Evolutionary conservation across 2,888 invertebrate genomes (phyloP).

Genomic region (Alloscopus bannaensis): DNA sequence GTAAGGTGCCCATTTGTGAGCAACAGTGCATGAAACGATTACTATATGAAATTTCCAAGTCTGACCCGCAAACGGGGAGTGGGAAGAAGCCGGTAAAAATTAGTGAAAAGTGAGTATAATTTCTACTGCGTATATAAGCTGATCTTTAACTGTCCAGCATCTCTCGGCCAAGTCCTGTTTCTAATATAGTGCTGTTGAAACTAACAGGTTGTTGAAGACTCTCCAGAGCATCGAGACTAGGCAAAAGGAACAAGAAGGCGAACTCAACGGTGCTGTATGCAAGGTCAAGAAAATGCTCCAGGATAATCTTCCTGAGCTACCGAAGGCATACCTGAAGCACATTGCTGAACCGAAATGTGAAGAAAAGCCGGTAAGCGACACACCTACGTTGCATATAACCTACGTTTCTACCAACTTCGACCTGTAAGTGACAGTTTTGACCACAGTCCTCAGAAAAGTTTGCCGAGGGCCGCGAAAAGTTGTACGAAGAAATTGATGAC

Average conservation of each 20-base stretch:
- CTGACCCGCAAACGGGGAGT: constrained; percentile 44
- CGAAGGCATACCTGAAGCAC: constrained; percentile 47
- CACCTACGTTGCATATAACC: not conserved
- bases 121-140: not conserved
- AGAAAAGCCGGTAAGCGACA: constrained; percentile 26
- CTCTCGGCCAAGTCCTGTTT: too few species aligned
- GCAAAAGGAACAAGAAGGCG: constrained; percentile 54
- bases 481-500: constrained; percentile 65
- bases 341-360: constrained; percentile 49
- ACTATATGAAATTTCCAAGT: constrained; percentile 53
- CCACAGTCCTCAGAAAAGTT: constrained; percentile 33
- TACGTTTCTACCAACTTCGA: too few species aligned
- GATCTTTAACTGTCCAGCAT: too few species aligned
- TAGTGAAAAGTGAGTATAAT: constrained; percentile 45
- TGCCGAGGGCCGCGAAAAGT: constrained; percentile 16
- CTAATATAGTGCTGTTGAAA: too few species aligned
- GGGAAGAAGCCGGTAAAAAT: constrained; percentile 26
- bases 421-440: too few species aligned
- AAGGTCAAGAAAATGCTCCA: constrained; percentile 49
- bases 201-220: constrained; percentile 41
- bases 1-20: constrained; percentile 51
- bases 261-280: constrained; percentile 42
- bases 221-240: constrained; percentile 54
- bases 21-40: constrained; percentile 64
- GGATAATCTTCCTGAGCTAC: constrained; percentile 49